Percentiles rank a stretch among this genome's conserved stretches.
Conservation (phyloP, 2,888 invertebrate species). For the Anoplius nigerrimus region DNA sequence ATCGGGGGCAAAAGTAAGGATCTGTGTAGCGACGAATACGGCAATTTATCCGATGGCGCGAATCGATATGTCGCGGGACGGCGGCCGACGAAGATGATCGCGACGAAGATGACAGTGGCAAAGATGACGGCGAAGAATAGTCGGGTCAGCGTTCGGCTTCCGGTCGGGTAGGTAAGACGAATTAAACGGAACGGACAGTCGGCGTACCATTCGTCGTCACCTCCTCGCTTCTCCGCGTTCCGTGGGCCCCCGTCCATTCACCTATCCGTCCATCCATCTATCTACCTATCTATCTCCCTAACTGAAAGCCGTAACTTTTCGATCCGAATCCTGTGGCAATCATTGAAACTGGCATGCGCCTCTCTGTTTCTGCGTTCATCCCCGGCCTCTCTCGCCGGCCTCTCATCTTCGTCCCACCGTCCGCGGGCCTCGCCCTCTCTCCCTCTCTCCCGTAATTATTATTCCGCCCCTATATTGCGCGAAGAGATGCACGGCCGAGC, state of each 20-base stretch:
- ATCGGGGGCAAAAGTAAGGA: too few species aligned
- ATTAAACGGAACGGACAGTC: neutral
- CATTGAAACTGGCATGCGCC: conserved; percentile 49
- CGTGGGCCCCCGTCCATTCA: neutral
- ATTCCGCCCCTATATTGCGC: conserved; percentile 61
- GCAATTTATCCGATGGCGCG: too few species aligned
- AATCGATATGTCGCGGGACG: too few species aligned
- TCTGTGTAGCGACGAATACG: too few species aligned
- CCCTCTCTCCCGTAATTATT: conserved; percentile 43
- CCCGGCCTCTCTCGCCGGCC: neutral
- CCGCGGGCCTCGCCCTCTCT: neutral
- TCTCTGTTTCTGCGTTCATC: conserved; percentile 12
- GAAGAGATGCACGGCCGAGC: conserved; percentile 70
- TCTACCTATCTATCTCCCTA: conserved; percentile 11
- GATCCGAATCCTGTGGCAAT: conserved; percentile 32
- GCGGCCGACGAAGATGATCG: too few species aligned
- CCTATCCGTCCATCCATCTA: conserved; percentile 4
- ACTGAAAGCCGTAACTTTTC: neutral
- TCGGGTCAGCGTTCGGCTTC: too few species aligned
- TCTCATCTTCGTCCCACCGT: neutral
- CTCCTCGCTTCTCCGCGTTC: neutral
- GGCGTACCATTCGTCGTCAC: neutral
- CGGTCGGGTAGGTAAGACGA: too few species aligned
- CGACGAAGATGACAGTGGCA: too few species aligned
- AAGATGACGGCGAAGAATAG: too few species aligned